Base-by-base conservation (phyloP, 2,797 vertebrate species). In the Parotocinclus haroldoi region DNA sequence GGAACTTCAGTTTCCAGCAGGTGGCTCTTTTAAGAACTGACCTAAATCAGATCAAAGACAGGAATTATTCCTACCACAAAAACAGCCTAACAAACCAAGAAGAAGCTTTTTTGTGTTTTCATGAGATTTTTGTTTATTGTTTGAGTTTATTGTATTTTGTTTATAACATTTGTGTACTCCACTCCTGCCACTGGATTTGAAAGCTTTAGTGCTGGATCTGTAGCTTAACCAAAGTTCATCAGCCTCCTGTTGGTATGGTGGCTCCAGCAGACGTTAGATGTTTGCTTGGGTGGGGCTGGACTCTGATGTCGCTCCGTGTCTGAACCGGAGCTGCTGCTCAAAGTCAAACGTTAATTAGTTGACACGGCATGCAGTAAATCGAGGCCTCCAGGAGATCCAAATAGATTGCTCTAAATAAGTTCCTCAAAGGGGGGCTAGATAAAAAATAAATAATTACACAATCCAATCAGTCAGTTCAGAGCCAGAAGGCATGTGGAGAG, bases 341-440 rank as follows among this genome's bases (percentile, higher is more conserved):
- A 44, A 50, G 36, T 71, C 39, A 71, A 36, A 57, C 56, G 9
- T 59, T 68, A 77, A 79, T 76, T 76, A 74, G 54, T 5, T 53
- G 36, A 69, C 51, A 60, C 40, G 3, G 45, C 58, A 74, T 60
- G 64, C 42, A 58, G 58, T 59, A 63, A 76, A 73, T 72, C 58
- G 36, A 48, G 59, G 69, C 63, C 71, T 73, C 67, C 19, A 61
- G 63, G 63, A 65, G 40, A 59, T 64, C 19, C 42, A 48, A 55
- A 69, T 69, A 72, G 62, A 72, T 63, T 70, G 52, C 40, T 63
- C 62, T 63, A 73, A 69, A 72, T 61, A 62, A 50, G 55, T 69
- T n/a, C 7, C 46, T 12, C 10, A 7, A 9, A 45, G 63, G 44
- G 58, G 58, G 51, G 48, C 2, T 12, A 63, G 17, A 7, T 9